Conservation (phyloP, 2,888 invertebrate genomes). For the Willowsia nigromaculata region DNA sequence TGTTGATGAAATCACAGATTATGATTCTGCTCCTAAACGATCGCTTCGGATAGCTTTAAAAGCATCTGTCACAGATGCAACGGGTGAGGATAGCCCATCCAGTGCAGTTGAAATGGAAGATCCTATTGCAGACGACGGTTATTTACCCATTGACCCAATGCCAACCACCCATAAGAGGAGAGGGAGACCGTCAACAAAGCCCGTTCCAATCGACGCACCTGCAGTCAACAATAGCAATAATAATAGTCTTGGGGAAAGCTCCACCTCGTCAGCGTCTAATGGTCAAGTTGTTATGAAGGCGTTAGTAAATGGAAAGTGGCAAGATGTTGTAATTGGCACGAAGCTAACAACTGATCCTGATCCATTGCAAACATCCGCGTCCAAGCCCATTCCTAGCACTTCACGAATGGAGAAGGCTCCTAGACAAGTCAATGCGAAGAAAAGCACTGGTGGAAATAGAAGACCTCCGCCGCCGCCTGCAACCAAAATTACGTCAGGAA, state of each 20-base stretch:
- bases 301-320: slow-evolving; percentile 60
- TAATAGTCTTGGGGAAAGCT: not conserved
- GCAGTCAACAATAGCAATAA: not conserved
- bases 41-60: slow-evolving; percentile 65
- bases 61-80: slow-evolving; percentile 50
- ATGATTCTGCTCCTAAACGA: slow-evolving; percentile 55
- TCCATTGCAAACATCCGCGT: not conserved
- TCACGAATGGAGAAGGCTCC: not conserved
- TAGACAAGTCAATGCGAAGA: slow-evolving; percentile 12
- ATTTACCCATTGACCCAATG: not conserved
- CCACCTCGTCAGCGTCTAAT: slow-evolving; percentile 13
- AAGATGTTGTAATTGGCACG: slow-evolving; percentile 65
- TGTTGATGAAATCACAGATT: not conserved
- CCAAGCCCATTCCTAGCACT: not conserved
- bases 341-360: slow-evolving; percentile 33
- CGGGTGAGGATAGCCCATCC: not conserved
- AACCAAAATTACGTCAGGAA: not conserved
- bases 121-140: not conserved
- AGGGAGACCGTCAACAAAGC: not conserved
- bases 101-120: not conserved
- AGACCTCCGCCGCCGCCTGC: not conserved
- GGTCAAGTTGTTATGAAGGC: slow-evolving; percentile 71
- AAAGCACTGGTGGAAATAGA: slow-evolving; percentile 32
- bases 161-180: not conserved
- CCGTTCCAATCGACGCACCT: too few relatives aligned